These are phyloP conservation scores for Hybos culiciformis DNA, from an alignment of 2,888 invertebrate genomes.

Conservation along the genomic window DNA sequence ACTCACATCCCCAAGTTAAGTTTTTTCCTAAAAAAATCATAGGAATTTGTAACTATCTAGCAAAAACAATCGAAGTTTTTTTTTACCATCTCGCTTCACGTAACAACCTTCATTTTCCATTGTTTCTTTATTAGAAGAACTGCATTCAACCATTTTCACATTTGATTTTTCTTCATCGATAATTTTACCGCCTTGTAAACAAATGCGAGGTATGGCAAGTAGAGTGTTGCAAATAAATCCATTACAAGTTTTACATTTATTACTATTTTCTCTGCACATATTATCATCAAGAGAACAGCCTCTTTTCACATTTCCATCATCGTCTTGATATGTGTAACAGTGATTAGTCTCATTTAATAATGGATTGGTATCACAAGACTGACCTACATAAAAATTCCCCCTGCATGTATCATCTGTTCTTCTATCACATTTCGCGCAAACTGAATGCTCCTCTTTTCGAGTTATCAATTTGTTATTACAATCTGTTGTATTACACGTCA, in stretches of 20 bases:
- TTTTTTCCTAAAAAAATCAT: neutral
- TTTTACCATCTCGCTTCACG: neutral
- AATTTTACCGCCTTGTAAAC: too few species aligned
- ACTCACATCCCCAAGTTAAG: constrained; percentile 2
- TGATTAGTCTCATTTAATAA: too few species aligned
- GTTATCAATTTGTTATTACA: too few species aligned
- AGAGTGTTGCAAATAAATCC: neutral
- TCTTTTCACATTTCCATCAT: neutral
- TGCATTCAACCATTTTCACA: neutral
- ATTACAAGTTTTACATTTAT: neutral
- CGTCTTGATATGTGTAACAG: too few species aligned
- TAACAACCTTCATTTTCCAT: constrained; percentile 1
- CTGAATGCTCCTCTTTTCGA: too few species aligned
- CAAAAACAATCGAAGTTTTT: neutral
- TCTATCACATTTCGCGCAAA: too few species aligned
- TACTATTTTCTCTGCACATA: neutral
- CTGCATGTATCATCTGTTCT: too few species aligned
- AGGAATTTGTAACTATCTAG: neutral
- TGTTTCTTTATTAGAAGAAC: neutral
- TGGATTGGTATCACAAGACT: too few species aligned
- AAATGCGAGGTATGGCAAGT: neutral
- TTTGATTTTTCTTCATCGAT: neutral
- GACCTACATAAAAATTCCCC: too few species aligned
- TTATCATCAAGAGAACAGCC: constrained; percentile 8
- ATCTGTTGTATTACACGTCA: too few species aligned